Base-by-base conservation (phyloP, 2,888 invertebrate genomes). In the Allygus modestus region DNA sequence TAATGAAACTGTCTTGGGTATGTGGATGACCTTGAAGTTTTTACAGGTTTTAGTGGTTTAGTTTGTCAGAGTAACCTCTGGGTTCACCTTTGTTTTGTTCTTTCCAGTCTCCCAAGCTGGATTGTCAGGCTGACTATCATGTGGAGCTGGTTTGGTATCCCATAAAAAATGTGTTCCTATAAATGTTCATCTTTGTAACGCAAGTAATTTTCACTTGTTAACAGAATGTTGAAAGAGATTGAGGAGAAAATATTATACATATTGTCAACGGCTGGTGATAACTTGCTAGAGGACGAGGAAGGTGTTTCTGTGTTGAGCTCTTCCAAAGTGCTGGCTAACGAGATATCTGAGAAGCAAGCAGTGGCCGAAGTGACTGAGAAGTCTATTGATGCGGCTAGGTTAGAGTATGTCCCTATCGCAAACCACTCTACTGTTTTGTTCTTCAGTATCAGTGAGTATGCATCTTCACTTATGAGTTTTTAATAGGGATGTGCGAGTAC, bases 361-460 rank as follows among this genome's bases (percentile, higher is more conserved):
- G 94, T 96, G 31, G 97, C 98, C 0, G 96, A 96, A 91, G 94
- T 95, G 54, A 98, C 98, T 0, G 98, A 98, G 90, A 94, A 94
- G 89, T 96, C 96, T 88, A 98, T 99, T 86, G 97, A 98, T 89
- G 92, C 93, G 23, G 96, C 96, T 0, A 93, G 98, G 87, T 91
- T 95, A 87, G 96, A 95, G 85, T 99, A 99, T 89, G 94, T 95
- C n/a, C 96, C 97, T 0, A 97, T 98, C 81, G 97, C 98, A 0
- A 94, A 93, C 26, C 96, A 98, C 90, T 97, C 98, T 0, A 95
- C 98, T 0, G 95, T 97, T 87, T 91, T 98, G 51, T 99, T 98
- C 91, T 98, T 98, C 91, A 95, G 97, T 9, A 96, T 96, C 85
- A 96, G 96, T 95, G 91, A 85, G 86, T 81, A 58, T 61, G 20